Evolutionary conservation across 2,797 vertebrate genomes (phyloP), one percentile per base, ranked within the genome.

Genomic region (Lophius americanus): DNA sequence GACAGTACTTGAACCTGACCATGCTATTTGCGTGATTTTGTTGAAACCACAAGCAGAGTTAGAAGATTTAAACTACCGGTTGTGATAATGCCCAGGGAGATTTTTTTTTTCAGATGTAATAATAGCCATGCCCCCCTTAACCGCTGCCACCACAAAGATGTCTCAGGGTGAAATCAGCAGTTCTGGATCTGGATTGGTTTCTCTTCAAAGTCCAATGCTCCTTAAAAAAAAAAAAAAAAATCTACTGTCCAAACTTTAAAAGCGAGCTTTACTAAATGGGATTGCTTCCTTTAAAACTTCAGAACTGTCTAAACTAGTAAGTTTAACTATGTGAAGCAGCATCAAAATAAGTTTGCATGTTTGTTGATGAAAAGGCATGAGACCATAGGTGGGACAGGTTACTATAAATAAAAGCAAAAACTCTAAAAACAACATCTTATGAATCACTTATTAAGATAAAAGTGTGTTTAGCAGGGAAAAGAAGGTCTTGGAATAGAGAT

Each of bases 81-180:
- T 60, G 60, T 61, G 56, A 78, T 73, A 60, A 69, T 65, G 46
- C 14, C 6, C 39, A 9, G 43, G 49, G 60, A 65, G 50, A 32
- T 43, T 33, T 63, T 55, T 59, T 54, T 54, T 44, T 39, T 51
- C 70, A 43, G 51, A 14, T 39, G 52, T 75, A 81, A 82, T 83
- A 67, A 78, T 68, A 80, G 61, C 58, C 73, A 84, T 73, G 58
- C 68, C 63, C 69, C 23, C 47, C 47, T 23, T 65, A 51, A 70
- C 65, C 51, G 55, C 62, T 51, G 33, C 14, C 56, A 47, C 55
- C 65, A 43, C 59, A 60, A 60, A 51, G 36, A 70, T n/a, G 4
- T 58, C 47, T 64, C 14, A 53, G 46, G 9, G 51, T 36, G n/a
- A 57, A 63, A 70, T 44, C 49, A 53, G 48, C 49, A 64, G 43